These are phyloP conservation scores for Helicoverpa zea DNA, from an alignment of 1,140 invertebrate species.

Conservation along the genomic window DNA sequence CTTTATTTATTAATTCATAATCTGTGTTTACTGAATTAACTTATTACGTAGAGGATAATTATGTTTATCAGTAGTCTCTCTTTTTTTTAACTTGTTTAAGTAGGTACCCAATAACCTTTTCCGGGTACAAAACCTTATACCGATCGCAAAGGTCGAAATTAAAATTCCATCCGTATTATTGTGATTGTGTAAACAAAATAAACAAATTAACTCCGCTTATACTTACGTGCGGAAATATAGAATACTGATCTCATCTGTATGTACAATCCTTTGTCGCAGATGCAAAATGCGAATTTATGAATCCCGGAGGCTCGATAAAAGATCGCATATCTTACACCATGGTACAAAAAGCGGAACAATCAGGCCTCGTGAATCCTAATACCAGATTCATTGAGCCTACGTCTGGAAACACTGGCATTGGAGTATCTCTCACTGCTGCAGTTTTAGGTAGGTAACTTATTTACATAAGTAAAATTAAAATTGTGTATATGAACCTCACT, in stretches of 20 bases:
- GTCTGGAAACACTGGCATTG: conserved; percentile 98
- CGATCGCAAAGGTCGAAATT: no score
- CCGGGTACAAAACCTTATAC: background rate
- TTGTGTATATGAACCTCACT: no score
- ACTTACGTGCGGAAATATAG: background rate
- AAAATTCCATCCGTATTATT: no score
- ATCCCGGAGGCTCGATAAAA: conserved; percentile 98
- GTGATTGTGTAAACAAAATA: background rate
- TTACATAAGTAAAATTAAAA: background rate
- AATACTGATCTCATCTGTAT: background rate
- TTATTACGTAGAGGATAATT: background rate
- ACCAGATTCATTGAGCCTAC: conserved; percentile 96
- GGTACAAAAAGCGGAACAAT: conserved; percentile 96
- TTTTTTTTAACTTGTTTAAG: no score
- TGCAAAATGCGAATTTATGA: conserved; percentile 99
- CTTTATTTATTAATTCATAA: background rate
- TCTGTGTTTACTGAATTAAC: no score
- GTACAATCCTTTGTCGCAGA: conserved; percentile 86
- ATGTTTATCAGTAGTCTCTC: no score
- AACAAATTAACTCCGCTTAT: background rate
- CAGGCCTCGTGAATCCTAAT: conserved; percentile 94
- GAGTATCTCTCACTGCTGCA: conserved; percentile 96
- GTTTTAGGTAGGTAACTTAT: conserved; percentile 92
- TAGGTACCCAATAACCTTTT: no score
- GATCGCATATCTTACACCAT: conserved; percentile 97